Percentiles rank a stretch among this genome's conserved stretches.
phyloP scores from a whole-genome alignment of 2,888 invertebrate species.

The Eugnorisma glareosa region DNA sequence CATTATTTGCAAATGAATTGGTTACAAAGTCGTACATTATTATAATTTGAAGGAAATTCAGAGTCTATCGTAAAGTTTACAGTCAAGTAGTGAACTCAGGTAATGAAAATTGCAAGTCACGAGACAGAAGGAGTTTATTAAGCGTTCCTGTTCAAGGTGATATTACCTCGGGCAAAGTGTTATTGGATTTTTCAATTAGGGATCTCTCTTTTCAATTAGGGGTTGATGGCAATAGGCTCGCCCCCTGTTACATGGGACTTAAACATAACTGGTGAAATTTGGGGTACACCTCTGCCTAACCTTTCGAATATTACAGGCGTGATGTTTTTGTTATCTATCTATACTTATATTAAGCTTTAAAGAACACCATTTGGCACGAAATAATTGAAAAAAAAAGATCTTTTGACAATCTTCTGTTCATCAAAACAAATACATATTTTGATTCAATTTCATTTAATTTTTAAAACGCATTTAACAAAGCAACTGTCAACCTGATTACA shows the following conservation, averaged over 20 bases:
- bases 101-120: not conserved
- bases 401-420: not conserved
- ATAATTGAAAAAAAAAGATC: not conserved
- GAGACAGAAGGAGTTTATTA: not conserved
- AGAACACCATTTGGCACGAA: too few species aligned
- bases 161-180: not conserved
- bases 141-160: not conserved
- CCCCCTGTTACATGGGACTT: not conserved
- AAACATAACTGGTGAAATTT: not conserved
- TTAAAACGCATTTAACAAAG: conserved; percentile 67
- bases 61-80: not conserved
- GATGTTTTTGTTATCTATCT: not conserved
- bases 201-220: too few species aligned
- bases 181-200: not conserved
- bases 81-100: not conserved
- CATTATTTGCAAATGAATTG: not conserved
- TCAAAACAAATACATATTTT: conserved; percentile 54
- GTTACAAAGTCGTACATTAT: not conserved
- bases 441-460: conserved; percentile 53
- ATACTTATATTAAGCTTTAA: not conserved
- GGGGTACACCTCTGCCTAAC: not conserved
- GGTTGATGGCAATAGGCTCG: not conserved
- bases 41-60: not conserved
- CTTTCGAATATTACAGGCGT: not conserved
- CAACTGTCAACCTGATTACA: conserved; percentile 83